These are phyloP conservation scores for Xerus inauris DNA, from an alignment of 2,113 vertebrate genomes.

Conservation along the genomic window DNA sequence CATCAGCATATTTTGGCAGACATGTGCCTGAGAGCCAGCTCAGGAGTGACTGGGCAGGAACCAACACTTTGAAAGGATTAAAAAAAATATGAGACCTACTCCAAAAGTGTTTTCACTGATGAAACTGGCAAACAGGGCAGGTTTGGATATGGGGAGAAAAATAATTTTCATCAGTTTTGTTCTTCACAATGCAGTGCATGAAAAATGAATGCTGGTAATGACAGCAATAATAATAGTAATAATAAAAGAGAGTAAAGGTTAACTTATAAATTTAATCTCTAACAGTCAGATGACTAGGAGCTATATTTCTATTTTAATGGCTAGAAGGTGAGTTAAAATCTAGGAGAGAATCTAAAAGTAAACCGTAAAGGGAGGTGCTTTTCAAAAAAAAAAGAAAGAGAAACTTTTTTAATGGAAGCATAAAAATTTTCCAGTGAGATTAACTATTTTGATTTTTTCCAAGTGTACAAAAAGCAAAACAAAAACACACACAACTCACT, in stretches of 20 bases:
- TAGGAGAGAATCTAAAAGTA: neutral
- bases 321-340: neutral
- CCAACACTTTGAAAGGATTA: neutral
- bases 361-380: neutral
- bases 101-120: neutral
- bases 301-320: neutral
- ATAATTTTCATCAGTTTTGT: neutral
- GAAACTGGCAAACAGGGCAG: rapidly evolving
- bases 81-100: neutral
- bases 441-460: slow-evolving; percentile 15
- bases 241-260: neutral
- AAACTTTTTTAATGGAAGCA: neutral
- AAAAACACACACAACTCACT: neutral
- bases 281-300: neutral
- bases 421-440: neutral
- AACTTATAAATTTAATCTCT: neutral
- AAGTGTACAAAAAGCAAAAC: neutral
- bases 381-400: neutral
- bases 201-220: neutral
- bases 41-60: neutral
- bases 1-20: neutral
- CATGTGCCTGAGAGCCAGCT: neutral
- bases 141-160: neutral
- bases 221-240: no score
- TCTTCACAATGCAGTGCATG: neutral